Conservation (phyloP, 2,113 vertebrate species). For the Gyps fulvus region DNA sequence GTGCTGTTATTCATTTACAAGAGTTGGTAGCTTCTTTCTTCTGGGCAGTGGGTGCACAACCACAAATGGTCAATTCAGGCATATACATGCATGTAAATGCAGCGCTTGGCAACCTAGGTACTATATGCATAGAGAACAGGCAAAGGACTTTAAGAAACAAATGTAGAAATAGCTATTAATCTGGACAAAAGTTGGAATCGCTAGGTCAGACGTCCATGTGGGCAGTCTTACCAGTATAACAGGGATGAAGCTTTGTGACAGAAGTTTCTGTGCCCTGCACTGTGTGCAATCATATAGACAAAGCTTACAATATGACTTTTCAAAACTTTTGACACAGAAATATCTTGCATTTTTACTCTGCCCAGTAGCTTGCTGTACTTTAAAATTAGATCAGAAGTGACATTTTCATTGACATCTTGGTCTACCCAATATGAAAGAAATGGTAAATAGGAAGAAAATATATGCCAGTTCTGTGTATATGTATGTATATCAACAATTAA, state of each 20-base stretch:
- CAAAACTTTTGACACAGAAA: not conserved
- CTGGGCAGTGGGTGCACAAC: not conserved
- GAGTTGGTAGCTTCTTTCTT: not conserved
- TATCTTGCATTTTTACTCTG: not conserved
- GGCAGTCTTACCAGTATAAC: not conserved
- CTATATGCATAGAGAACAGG: too few relatives aligned
- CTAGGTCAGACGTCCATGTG: not conserved
- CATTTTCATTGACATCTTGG: not conserved
- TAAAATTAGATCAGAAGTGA: constrained; percentile 9
- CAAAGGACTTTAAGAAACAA: not conserved
- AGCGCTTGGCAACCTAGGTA: not conserved
- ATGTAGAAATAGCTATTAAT: not conserved
- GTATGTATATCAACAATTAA: not conserved
- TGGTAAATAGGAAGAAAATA: not conserved
- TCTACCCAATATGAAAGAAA: not conserved
- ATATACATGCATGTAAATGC: not conserved
- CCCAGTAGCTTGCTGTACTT: not conserved
- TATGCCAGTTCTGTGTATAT: not conserved
- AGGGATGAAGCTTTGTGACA: not conserved
- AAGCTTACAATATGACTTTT: not conserved
- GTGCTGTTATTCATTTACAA: not conserved
- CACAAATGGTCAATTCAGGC: not conserved
- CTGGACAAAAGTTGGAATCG: not conserved
- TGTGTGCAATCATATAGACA: not conserved
- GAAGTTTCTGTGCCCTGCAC: not conserved